These are phyloP conservation scores for Porites rus DNA, from an alignment of 92 coral and sea anemone genomes.

Conservation along the genomic window DNA sequence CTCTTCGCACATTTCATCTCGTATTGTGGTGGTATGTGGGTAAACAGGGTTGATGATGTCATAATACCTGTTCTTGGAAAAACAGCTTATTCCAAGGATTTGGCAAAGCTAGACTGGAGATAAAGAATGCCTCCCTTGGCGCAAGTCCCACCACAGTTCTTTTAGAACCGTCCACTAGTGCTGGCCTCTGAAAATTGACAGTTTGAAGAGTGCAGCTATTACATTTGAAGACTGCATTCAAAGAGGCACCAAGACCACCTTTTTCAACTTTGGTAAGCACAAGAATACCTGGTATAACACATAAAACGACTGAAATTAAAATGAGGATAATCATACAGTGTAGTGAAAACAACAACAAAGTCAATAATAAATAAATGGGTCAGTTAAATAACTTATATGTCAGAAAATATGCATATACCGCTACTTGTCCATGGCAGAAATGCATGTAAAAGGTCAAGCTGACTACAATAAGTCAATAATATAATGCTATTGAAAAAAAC, in stretches of 20 bases:
- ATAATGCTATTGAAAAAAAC: too few species aligned
- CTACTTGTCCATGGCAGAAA: too few species aligned
- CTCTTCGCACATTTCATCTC: slow-evolving; percentile 23
- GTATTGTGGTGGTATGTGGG: slow-evolving; percentile 22
- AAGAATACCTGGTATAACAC: slow-evolving; percentile 12
- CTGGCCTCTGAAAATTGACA: slow-evolving; percentile 40
- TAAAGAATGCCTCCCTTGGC: slow-evolving; percentile 46
- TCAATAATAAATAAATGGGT: too few species aligned
- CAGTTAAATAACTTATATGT: too few species aligned
- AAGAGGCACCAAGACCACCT: slow-evolving; percentile 30
- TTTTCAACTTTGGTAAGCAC: slow-evolving; percentile 34
- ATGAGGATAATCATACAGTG: not conserved
- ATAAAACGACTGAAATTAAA: not conserved
- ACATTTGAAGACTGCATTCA: slow-evolving; percentile 36
- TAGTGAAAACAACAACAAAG: too few species aligned
- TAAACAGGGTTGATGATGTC: slow-evolving; percentile 28
- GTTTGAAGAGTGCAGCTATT: slow-evolving; percentile 30
- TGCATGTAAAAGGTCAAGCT: too few species aligned
- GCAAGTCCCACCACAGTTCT: slow-evolving; percentile 59
- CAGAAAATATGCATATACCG: too few species aligned
- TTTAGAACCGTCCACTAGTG: slow-evolving; percentile 44
- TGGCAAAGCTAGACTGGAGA: slow-evolving; percentile 20
- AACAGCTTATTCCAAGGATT: slow-evolving; percentile 12
- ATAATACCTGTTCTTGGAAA: not conserved
- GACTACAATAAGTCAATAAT: too few species aligned